These are phyloP conservation scores for Rana temporaria DNA, from an alignment of 2,113 vertebrate species.

Conservation along the genomic window DNA sequence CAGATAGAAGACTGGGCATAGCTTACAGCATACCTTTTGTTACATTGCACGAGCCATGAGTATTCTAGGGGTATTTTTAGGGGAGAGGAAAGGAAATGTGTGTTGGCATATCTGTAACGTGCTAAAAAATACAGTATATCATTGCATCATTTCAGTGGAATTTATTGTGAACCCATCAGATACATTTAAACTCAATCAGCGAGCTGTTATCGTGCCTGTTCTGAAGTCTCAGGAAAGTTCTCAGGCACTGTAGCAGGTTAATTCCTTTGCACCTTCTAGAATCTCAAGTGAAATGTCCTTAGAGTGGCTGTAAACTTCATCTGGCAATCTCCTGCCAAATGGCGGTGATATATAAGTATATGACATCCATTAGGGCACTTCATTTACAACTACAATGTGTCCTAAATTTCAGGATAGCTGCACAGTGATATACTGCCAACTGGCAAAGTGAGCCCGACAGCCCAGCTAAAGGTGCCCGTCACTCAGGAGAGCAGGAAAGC, in stretches of 20 bases:
- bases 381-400: constrained; percentile 72
- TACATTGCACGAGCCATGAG: too few relatives aligned
- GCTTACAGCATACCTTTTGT: too few relatives aligned
- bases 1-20: too few relatives aligned
- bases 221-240: neutral
- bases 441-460: constrained; percentile 57
- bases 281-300: constrained; percentile 40
- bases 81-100: too few relatives aligned
- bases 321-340: constrained; percentile 40
- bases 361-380: constrained; percentile 69
- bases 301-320: constrained; percentile 20
- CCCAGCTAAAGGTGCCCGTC: constrained; percentile 49
- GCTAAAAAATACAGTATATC: too few relatives aligned
- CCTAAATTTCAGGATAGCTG: constrained; percentile 64
- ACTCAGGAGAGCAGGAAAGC: constrained; percentile 63
- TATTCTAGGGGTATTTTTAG: too few relatives aligned
- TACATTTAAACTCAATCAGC: too few relatives aligned
- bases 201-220: neutral
- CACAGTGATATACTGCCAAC: constrained; percentile 64
- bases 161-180: too few relatives aligned
- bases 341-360: constrained; percentile 69
- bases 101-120: too few relatives aligned
- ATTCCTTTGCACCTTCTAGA: constrained; percentile 15
- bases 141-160: too few relatives aligned
- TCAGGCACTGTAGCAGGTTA: neutral